Base-by-base conservation (phyloP, 2,888 invertebrate species). In the Uloborus plumipes region DNA sequence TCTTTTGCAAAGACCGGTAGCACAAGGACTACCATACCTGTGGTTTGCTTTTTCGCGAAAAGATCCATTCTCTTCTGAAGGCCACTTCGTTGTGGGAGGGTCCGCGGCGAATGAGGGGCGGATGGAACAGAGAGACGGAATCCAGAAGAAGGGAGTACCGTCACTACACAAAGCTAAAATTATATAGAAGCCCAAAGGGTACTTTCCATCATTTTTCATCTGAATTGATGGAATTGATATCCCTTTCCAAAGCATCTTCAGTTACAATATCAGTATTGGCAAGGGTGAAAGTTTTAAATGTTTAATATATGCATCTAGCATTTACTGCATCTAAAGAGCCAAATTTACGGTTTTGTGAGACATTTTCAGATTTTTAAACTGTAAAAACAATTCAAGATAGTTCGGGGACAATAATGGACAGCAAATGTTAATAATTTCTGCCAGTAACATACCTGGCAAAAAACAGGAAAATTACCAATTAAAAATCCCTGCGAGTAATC, bases 1-100 rank as follows among this genome's bases (percentile, higher is more conserved):
- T 20, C 59, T 69, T 53, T 73, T 73, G 65, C 59, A 61, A 80
- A 81, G 80, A 81, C 80, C 80, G 74, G 80, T 81, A 81, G 80
- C 80, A 49, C 20, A 31, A 50, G 22, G 13, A 16, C 20, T 66
- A 66, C 47, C 14, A 55, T 49, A 49, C 49, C 51, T 55, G 70
- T 53, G 80, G 80, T 81, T 81, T 74, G 39, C 74, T 81, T 81
- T 78, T 50, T 72, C 13, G 47, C 14, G 51, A 31, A 55, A 39
- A 31, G 65, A 65, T 26, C 58, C 16, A 70, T 22, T 70, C 62
- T 58, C 51, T 61, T 51, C 50, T 14, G 26, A 39, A 39, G 39
- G 39, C 39, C 39, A 39, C 39, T 51, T 26, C 47, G 7, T 58
- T 64, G 80, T 59, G 74, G 80, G 74, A 74, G 80, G 69, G 55